phyloP scores from a whole-genome alignment of 2,888 invertebrate genomes.

The Tetheella fluctuosa region DNA sequence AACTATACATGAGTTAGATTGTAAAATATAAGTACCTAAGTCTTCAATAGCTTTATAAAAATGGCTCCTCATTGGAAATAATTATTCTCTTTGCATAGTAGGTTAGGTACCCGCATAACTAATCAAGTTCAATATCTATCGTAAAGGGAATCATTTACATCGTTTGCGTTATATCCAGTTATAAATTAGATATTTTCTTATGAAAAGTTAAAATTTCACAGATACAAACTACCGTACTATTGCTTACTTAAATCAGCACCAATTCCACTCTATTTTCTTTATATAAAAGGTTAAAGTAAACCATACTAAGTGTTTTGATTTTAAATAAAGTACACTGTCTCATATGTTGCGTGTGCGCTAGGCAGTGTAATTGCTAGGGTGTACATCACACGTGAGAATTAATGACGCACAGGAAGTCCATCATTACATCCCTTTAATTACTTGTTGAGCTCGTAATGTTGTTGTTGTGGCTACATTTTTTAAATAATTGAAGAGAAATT shows the following conservation, averaged over 20 bases:
- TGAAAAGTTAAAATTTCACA: too few species aligned
- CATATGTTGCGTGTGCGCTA: slow-evolving; percentile 30
- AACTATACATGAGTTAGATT: too few species aligned
- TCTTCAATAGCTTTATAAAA: too few species aligned
- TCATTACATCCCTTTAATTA: slow-evolving; percentile 52
- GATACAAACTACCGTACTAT: too few species aligned
- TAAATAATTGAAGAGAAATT: slow-evolving; percentile 5
- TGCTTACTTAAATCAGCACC: too few species aligned
- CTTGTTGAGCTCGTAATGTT: slow-evolving; percentile 19
- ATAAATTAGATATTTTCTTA: too few species aligned
- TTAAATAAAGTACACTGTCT: background rate
- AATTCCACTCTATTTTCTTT: too few species aligned
- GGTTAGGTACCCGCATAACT: background rate
- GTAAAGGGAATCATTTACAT: background rate
- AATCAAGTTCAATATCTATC: background rate
- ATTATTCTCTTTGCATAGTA: background rate
- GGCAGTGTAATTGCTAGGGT: slow-evolving; percentile 46
- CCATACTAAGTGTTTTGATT: too few species aligned
- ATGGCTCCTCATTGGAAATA: too few species aligned
- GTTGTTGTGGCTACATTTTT: slow-evolving; percentile 10
- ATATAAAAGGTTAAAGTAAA: too few species aligned
- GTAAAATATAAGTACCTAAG: background rate
- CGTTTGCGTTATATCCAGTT: too few species aligned
- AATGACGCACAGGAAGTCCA: slow-evolving; percentile 53
- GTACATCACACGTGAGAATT: slow-evolving; percentile 42